A percentile compares a stretch with the other conserved stretches of the same genome.
These are phyloP conservation scores for Epinephelus malabaricus DNA, from an alignment of 2,797 vertebrate species.

Conservation along the genomic window DNA sequence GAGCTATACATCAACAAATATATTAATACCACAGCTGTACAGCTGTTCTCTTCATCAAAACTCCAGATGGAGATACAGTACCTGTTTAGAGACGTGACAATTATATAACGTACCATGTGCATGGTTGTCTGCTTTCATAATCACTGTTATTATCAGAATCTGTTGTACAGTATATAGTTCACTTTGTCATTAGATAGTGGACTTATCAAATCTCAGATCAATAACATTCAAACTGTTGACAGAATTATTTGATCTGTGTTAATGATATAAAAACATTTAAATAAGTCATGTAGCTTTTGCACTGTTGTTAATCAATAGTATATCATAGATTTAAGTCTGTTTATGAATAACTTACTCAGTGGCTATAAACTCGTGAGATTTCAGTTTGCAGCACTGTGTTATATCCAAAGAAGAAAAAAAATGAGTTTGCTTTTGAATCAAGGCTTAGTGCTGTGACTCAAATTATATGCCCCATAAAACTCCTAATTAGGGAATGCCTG, in stretches of 20 bases:
- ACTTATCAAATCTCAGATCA: slow-evolving; percentile 10
- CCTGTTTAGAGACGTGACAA: slow-evolving; percentile 46
- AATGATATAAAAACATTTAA: neutral
- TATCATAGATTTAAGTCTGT: slow-evolving; percentile 10
- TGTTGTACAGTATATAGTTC: slow-evolving; percentile 14
- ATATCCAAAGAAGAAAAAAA: slow-evolving; percentile 43
- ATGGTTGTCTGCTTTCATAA: slow-evolving; percentile 43
- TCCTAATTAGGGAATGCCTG: slow-evolving; percentile 82
- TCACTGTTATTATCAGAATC: slow-evolving; percentile 51
- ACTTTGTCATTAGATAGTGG: neutral
- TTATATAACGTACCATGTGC: slow-evolving; percentile 24
- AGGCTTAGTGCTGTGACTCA: slow-evolving; percentile 80
- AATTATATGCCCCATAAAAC: slow-evolving; percentile 88
- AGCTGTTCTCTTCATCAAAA: slow-evolving; percentile 56
- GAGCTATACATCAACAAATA: slow-evolving; percentile 2
- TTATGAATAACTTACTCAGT: slow-evolving; percentile 26
- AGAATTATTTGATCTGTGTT: neutral
- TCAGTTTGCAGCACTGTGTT: slow-evolving; percentile 28
- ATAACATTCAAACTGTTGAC: slow-evolving; percentile 3
- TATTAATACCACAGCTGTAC: slow-evolving; percentile 34
- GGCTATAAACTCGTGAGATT: slow-evolving; percentile 33
- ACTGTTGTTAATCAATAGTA: slow-evolving; percentile 16
- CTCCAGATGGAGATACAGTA: slow-evolving; percentile 59
- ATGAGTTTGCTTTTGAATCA: slow-evolving; percentile 78
- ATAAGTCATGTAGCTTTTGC: neutral